phyloP scores from a whole-genome alignment of 2,113 vertebrate species.

The Clarias magur region DNA sequence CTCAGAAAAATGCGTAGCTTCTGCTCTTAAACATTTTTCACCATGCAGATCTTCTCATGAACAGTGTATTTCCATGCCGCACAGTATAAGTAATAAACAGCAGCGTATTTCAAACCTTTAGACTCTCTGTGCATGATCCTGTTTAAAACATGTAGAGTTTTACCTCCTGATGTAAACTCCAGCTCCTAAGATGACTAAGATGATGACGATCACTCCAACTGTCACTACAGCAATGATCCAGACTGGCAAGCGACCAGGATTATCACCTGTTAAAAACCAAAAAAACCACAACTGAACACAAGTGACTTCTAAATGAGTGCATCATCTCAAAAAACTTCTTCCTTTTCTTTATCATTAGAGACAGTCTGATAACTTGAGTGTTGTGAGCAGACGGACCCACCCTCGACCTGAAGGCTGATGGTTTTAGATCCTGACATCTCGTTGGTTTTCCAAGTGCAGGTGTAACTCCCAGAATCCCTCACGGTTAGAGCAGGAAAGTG shows the following conservation, averaged over 20 bases:
- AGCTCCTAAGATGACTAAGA: neutral
- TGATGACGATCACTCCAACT: neutral
- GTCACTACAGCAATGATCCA: slow-evolving; percentile 1
- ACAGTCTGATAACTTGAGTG: neutral
- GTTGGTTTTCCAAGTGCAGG: no score
- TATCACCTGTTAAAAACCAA: neutral
- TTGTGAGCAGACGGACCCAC: neutral
- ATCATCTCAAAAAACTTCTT: neutral
- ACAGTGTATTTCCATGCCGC: no score
- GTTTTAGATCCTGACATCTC: neutral
- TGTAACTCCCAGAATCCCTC: no score
- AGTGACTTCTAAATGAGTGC: no score
- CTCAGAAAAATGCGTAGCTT: no score
- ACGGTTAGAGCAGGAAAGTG: no score
- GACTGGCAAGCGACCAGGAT: neutral
- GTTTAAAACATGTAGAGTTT: neutral
- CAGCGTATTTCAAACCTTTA: no score
- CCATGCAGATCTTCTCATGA: neutral
- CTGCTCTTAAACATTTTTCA: no score
- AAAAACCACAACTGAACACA: neutral
- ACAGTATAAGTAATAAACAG: no score
- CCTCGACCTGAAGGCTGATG: neutral
- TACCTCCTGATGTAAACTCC: slow-evolving; percentile 25
- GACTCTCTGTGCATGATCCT: neutral
- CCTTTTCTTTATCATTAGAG: neutral